Evolutionary conservation across 2,888 invertebrate species (phyloP).

Genomic region (Anaspis maculata): DNA sequence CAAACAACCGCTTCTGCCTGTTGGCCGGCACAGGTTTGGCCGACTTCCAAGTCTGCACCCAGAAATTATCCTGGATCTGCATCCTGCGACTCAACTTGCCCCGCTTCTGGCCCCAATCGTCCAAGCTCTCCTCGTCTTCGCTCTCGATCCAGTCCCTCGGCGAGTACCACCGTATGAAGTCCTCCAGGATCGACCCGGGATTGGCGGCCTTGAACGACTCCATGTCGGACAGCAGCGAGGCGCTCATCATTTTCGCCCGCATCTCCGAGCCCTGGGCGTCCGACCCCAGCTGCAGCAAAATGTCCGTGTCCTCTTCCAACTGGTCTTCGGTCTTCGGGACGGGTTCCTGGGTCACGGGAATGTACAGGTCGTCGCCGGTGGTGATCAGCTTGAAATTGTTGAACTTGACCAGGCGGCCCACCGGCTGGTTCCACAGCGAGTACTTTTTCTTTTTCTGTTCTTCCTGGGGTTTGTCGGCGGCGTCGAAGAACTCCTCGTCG

Average conservation of each 20-base stretch:
- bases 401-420: slow-evolving; percentile 62
- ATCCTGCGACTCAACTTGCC: slow-evolving; percentile 78
- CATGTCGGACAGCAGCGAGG: slow-evolving; percentile 93
- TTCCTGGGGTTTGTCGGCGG: slow-evolving; percentile 47
- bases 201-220: slow-evolving; percentile 99
- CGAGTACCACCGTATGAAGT: slow-evolving; percentile 98
- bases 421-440: slow-evolving; percentile 48
- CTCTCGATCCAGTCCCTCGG: slow-evolving; percentile 86
- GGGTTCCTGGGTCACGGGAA: slow-evolving; percentile 83
- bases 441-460: slow-evolving; percentile 36
- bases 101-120: slow-evolving; percentile 51
- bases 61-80: slow-evolving; percentile 75
- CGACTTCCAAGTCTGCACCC: slow-evolving; percentile 86
- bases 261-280: slow-evolving; percentile 76
- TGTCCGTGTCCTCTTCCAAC: slow-evolving; percentile 85
- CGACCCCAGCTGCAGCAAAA: slow-evolving; percentile 80
- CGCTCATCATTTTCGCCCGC: slow-evolving; percentile 90
- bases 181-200: slow-evolving; percentile 81
- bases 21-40: slow-evolving; percentile 83
- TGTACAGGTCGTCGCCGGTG: slow-evolving; percentile 64
- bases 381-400: slow-evolving; percentile 59
- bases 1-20: slow-evolving; percentile 87
- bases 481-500: slow-evolving; percentile 78
- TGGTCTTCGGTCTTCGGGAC: slow-evolving; percentile 97
- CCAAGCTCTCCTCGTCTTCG: slow-evolving; percentile 38